Percentiles rank a stretch among this genome's conserved stretches.
Conservation (phyloP, 2,797 vertebrate species). For the Limnodromus scolopaceus region DNA sequence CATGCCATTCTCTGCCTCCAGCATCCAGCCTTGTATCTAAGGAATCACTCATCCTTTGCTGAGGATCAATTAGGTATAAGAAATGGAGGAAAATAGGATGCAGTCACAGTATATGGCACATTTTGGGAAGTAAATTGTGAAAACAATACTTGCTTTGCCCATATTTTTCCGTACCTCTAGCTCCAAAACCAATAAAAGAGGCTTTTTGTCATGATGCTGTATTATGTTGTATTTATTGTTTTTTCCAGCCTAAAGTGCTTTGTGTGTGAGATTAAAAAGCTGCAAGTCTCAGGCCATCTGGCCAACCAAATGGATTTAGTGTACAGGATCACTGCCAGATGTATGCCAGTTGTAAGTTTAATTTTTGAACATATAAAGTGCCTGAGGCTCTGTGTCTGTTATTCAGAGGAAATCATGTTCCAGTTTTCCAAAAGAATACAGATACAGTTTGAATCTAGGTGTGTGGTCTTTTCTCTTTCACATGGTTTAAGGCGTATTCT, state of each 20-base stretch:
- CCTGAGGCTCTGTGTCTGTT: constrained; percentile 78
- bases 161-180: constrained; percentile 6
- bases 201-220: constrained; percentile 63
- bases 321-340: constrained; percentile 83
- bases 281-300: constrained; percentile 89
- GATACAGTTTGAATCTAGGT: background rate
- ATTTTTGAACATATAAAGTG: constrained; percentile 86
- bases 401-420: constrained; percentile 75
- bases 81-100: constrained; percentile 17
- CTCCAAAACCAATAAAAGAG: constrained; percentile 42
- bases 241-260: constrained; percentile 81
- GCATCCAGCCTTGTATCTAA: background rate
- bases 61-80: constrained; percentile 35
- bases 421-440: constrained; percentile 60
- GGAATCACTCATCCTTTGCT: constrained; percentile 11
- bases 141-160: background rate
- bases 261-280: constrained; percentile 87
- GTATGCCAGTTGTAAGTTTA: constrained; percentile 87
- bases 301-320: constrained; percentile 83
- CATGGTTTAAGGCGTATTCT: constrained; percentile 11
- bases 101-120: background rate
- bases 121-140: background rate
- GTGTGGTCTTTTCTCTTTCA: background rate
- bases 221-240: constrained; percentile 75
- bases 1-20: background rate